Percentiles rank a stretch among this genome's conserved stretches.
Conservation (phyloP, 1,140 invertebrate genomes). For the Onthophagus taurus region DNA sequence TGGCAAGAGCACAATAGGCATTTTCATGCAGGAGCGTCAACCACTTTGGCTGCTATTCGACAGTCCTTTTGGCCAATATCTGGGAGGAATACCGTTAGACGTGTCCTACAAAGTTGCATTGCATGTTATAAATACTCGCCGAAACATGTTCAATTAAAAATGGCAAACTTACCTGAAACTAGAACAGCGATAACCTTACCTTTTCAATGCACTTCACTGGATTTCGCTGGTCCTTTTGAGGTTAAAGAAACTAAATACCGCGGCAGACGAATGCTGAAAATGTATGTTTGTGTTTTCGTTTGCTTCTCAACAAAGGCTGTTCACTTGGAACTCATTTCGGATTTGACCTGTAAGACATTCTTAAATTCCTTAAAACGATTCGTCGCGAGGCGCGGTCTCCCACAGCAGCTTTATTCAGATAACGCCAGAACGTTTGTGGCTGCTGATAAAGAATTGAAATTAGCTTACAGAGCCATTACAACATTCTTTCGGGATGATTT, state of each 20-base stretch:
- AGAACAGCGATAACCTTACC: not conserved
- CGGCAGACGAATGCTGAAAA: not conserved
- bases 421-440: conserved; percentile 1
- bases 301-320: not conserved
- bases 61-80: not conserved
- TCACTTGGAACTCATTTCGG: conserved; percentile 1
- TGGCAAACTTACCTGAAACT: not conserved
- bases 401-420: not conserved
- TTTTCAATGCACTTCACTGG: not conserved
- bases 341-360: not conserved
- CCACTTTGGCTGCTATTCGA: not conserved
- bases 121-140: not conserved
- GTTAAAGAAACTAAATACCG: not conserved
- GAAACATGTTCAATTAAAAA: not conserved
- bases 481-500: not conserved
- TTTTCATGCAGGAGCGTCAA: not conserved
- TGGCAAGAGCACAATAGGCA: not conserved
- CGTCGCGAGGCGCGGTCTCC: not conserved
- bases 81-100: not conserved
- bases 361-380: not conserved
- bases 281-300: not conserved
- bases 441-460: conserved; percentile 1
- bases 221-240: not conserved
- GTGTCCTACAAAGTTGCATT: conserved; percentile 1
- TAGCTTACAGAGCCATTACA: no score